phyloP scores from a whole-genome alignment of 2,113 vertebrate genomes.

The Brachypteracias leptosomus region DNA sequence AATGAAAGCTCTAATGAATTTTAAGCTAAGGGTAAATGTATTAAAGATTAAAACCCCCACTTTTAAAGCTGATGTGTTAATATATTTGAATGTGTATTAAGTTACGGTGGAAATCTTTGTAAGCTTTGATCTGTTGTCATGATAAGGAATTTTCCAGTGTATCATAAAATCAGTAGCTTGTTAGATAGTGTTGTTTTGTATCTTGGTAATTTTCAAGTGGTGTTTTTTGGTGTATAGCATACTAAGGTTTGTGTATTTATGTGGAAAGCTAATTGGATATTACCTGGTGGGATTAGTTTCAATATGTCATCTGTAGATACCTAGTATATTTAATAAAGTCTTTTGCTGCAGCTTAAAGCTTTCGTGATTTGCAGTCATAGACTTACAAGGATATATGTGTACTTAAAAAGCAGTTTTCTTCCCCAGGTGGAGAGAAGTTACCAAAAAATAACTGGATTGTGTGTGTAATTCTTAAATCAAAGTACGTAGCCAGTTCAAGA shows the following conservation, averaged over 20 bases:
- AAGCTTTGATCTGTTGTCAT: neutral
- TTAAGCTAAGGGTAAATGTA: neutral
- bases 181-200: neutral
- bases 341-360: neutral
- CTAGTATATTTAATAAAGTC: neutral
- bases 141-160: neutral
- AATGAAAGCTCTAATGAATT: neutral
- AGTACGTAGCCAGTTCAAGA: neutral
- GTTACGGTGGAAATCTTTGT: neutral
- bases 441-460: neutral
- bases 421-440: neutral
- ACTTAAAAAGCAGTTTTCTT: neutral
- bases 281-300: neutral
- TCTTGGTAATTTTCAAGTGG: neutral
- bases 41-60: neutral
- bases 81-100: neutral
- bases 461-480: neutral
- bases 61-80: neutral
- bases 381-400: neutral
- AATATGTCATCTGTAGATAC: neutral
- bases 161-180: neutral
- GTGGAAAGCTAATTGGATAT: neutral
- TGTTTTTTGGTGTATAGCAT: neutral
- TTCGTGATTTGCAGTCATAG: neutral
- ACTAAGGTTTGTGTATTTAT: neutral